Evolutionary conservation across 2,113 vertebrate genomes (phyloP).

Genomic region (Corvus cornix): DNA sequence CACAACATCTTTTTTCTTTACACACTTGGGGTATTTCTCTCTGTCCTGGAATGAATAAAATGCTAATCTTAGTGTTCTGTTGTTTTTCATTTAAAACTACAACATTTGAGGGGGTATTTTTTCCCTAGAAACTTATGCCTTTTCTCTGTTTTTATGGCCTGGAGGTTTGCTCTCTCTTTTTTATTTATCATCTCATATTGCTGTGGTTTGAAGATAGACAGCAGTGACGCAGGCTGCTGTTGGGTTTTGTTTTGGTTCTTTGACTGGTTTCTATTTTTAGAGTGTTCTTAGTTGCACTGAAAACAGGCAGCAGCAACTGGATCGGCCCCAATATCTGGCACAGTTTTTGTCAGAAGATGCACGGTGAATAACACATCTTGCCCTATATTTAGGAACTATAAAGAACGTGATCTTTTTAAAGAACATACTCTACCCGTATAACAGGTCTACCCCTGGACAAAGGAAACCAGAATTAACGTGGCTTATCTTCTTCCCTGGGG

Average conservation of each 20-base stretch:
- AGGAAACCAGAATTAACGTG: background rate
- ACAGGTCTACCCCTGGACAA: background rate
- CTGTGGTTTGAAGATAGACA: constrained; percentile 28
- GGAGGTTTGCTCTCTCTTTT: constrained; percentile 17
- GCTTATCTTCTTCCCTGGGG: background rate
- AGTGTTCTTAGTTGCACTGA: background rate
- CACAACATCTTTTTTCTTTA: background rate
- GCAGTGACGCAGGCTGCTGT: constrained; percentile 24
- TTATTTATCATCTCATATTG: constrained; percentile 35
- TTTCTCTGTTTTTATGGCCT: constrained; percentile 33
- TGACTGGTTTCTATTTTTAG: constrained; percentile 52
- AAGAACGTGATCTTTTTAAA: background rate
- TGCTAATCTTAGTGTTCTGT: background rate
- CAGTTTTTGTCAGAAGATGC: background rate
- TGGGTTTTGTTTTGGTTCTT: constrained; percentile 30
- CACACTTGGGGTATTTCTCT: background rate
- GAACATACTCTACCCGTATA: background rate
- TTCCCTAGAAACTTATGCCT: background rate
- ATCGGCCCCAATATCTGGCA: background rate
- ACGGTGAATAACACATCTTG: background rate
- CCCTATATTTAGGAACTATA: background rate
- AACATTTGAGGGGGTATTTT: background rate
- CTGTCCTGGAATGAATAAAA: background rate
- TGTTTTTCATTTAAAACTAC: constrained; percentile 40
- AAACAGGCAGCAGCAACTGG: background rate